These are phyloP conservation scores for Dicyrtoma fusca DNA, from an alignment of 2,888 invertebrate genomes.

Conservation along the genomic window DNA sequence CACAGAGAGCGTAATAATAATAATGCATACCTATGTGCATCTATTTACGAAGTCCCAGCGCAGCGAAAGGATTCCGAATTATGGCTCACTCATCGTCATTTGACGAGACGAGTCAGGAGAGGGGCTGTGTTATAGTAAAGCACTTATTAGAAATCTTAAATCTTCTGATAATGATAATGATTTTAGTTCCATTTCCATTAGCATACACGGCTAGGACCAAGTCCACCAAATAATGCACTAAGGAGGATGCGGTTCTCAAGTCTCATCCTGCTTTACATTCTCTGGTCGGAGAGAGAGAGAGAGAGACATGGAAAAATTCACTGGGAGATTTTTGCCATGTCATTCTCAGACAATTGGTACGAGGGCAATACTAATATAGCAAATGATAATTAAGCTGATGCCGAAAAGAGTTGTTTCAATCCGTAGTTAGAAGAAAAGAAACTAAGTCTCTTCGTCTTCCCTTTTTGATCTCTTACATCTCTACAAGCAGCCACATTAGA, in stretches of 20 bases:
- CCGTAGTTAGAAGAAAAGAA: slow-evolving; percentile 25
- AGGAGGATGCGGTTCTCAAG: background rate
- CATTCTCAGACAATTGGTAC: slow-evolving; percentile 43
- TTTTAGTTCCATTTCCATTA: slow-evolving; percentile 35
- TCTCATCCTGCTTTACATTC: slow-evolving; percentile 6
- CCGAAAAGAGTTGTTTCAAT: slow-evolving; percentile 42
- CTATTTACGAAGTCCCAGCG: background rate
- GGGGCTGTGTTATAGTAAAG: slow-evolving; percentile 18
- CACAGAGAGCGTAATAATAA: background rate
- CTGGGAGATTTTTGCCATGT: slow-evolving; percentile 36
- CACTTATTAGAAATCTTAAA: slow-evolving; percentile 33
- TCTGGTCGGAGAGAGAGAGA: background rate
- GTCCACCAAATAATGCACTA: background rate
- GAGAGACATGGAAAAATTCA: slow-evolving; percentile 33
- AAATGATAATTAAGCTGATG: slow-evolving; percentile 48
- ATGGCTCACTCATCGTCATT: slow-evolving; percentile 25
- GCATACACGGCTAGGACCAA: slow-evolving; percentile 9
- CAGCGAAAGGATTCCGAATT: background rate
- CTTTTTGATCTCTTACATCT: slow-evolving; percentile 42
- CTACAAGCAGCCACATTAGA: slow-evolving; percentile 35
- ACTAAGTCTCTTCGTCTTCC: slow-evolving; percentile 25
- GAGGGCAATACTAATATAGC: slow-evolving; percentile 43
- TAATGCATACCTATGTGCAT: background rate
- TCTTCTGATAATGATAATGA: slow-evolving; percentile 33
- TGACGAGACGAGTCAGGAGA: background rate